A percentile compares a stretch with the other conserved stretches of the same genome.
Evolutionary conservation across 2,888 invertebrate species (phyloP).

Genomic region (Xylota sylvarum): DNA sequence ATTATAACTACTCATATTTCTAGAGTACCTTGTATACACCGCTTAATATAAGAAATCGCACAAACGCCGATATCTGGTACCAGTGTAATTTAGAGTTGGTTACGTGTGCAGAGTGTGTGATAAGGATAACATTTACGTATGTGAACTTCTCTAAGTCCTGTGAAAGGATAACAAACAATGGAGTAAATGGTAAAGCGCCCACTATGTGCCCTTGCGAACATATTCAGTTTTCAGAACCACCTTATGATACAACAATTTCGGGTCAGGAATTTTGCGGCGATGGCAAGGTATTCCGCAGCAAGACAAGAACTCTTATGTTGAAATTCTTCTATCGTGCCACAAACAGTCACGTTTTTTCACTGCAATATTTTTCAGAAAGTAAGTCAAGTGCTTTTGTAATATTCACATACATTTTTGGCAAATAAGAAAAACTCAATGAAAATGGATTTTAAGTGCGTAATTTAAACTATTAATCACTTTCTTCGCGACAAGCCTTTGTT

Average conservation of each 20-base stretch:
- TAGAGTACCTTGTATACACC: conserved; percentile 81
- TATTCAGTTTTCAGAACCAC: conserved; percentile 88
- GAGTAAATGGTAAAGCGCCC: conserved; percentile 80
- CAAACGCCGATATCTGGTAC: conserved; percentile 83
- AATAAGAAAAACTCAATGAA: neutral
- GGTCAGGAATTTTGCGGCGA: conserved; percentile 88
- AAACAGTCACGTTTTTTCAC: conserved; percentile 87
- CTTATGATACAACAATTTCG: conserved; percentile 87
- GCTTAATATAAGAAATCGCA: conserved; percentile 79
- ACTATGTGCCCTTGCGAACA: conserved; percentile 87
- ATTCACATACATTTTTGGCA: neutral
- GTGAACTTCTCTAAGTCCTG: conserved; percentile 84
- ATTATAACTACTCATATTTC: conserved; percentile 27
- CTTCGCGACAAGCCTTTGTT: no score
- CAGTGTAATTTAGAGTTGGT: conserved; percentile 89
- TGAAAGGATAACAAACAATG: conserved; percentile 80
- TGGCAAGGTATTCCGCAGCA: conserved; percentile 86
- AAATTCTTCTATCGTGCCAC: conserved; percentile 87
- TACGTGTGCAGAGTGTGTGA: conserved; percentile 89
- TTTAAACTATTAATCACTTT: no score
- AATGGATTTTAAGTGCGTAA: neutral
- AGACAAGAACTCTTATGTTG: conserved; percentile 87
- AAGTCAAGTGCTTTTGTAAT: conserved; percentile 83
- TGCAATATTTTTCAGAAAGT: conserved; percentile 89
- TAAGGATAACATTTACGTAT: conserved; percentile 83